Conservation (phyloP, 2,888 invertebrate genomes). For the Candidula unifasciata region DNA sequence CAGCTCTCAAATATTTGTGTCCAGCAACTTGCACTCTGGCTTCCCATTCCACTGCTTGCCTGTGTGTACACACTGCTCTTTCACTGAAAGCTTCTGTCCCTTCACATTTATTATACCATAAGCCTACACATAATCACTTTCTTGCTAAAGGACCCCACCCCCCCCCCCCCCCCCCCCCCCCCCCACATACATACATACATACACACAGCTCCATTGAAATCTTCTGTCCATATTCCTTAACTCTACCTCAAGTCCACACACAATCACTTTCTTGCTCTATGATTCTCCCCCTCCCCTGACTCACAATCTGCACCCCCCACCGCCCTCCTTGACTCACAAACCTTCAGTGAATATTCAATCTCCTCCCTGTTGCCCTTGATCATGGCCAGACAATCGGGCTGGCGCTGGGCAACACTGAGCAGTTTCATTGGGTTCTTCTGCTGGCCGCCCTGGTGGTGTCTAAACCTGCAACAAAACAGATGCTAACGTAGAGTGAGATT, state of each 20-base stretch:
- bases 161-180: no score
- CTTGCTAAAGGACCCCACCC: no score
- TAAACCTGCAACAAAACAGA: slow-evolving; percentile 2
- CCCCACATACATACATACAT: no score
- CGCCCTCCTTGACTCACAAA: background rate
- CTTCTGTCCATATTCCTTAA: background rate
- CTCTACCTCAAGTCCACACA: background rate
- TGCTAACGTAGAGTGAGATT: no score
- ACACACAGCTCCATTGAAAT: no score
- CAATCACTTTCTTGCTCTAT: background rate
- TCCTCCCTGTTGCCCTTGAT: slow-evolving; percentile 41
- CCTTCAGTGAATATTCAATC: slow-evolving; percentile 34
- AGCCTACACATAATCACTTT: no score
- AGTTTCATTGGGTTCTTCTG: slow-evolving; percentile 41
- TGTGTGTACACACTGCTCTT: no score
- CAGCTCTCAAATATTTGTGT: no score
- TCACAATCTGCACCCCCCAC: background rate
- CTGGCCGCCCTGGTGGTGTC: slow-evolving; percentile 21
- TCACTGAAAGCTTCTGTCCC: no score
- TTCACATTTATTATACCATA: no score
- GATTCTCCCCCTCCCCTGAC: background rate
- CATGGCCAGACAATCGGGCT: slow-evolving; percentile 49
- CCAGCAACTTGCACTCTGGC: no score
- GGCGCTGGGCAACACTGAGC: slow-evolving; percentile 32
- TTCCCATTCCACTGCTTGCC: no score